Evolutionary conservation across 2,888 invertebrate genomes (phyloP).

Genomic region (Timandra comae): DNA sequence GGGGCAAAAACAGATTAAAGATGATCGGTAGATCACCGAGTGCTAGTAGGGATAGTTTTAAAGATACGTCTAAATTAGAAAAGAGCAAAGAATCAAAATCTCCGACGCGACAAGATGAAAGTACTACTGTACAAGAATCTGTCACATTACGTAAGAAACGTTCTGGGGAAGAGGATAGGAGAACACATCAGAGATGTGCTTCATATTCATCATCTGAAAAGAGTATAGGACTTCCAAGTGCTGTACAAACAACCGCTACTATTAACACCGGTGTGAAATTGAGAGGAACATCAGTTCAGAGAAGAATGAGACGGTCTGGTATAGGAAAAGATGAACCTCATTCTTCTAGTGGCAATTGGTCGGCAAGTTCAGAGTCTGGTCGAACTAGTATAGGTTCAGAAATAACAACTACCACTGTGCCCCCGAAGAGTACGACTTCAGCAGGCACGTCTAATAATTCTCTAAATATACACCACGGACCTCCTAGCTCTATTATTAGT

Average conservation of each 20-base stretch:
- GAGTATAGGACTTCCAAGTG: slow-evolving; percentile 77
- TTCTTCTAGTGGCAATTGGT: slow-evolving; percentile 96
- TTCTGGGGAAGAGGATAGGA: slow-evolving; percentile 78
- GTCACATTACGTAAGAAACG: slow-evolving; percentile 80
- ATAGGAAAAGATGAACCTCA: slow-evolving; percentile 87
- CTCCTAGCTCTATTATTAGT: slow-evolving; percentile 83
- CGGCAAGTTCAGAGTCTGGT: slow-evolving; percentile 93
- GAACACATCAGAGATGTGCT: slow-evolving; percentile 86
- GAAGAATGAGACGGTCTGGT: slow-evolving; percentile 81
- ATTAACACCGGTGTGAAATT: slow-evolving; percentile 82
- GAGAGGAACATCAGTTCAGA: slow-evolving; percentile 83
- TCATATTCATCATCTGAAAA: slow-evolving; percentile 87
- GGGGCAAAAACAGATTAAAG: slow-evolving; percentile 87
- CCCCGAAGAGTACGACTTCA: slow-evolving; percentile 82
- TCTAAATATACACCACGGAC: slow-evolving; percentile 78
- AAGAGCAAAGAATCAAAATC: slow-evolving; percentile 60
- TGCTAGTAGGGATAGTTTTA: slow-evolving; percentile 71
- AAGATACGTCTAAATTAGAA: slow-evolving; percentile 55
- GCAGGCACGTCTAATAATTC: slow-evolving; percentile 83
- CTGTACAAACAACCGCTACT: slow-evolving; percentile 72
- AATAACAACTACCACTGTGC: slow-evolving; percentile 82
- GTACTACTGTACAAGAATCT: slow-evolving; percentile 79
- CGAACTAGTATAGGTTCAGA: slow-evolving; percentile 90
- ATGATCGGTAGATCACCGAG: slow-evolving; percentile 82
- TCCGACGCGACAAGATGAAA: slow-evolving; percentile 68